A percentile compares a stretch with the other conserved stretches of the same genome.
These are phyloP conservation scores for Pyrgilauda ruficollis DNA, from an alignment of 2,113 vertebrate genomes.

Conservation along the genomic window DNA sequence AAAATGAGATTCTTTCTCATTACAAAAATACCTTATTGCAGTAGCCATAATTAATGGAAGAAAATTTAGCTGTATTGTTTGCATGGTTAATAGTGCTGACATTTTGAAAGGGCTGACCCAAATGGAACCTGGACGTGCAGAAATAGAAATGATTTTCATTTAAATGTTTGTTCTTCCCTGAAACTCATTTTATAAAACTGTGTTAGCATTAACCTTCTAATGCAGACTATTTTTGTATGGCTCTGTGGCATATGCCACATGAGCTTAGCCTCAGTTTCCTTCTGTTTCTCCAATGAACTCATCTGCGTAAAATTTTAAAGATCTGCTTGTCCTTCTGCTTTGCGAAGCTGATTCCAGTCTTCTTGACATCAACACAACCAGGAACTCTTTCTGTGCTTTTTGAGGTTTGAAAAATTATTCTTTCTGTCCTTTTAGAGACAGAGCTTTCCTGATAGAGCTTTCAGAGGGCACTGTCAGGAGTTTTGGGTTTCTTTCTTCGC, in stretches of 20 bases:
- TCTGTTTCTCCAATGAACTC: background rate
- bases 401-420: background rate
- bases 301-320: background rate
- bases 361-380: background rate
- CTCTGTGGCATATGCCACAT: background rate
- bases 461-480: background rate
- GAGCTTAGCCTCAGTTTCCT: constrained; percentile 27
- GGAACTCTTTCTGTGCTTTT: background rate
- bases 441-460: background rate
- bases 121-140: background rate
- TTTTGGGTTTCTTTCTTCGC: background rate
- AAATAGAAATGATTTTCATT: background rate
- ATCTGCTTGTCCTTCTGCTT: constrained; percentile 24
- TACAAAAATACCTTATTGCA: background rate
- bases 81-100: background rate
- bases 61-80: background rate
- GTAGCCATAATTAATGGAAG: background rate
- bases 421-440: background rate
- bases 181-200: background rate
- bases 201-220: background rate
- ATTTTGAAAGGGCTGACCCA: background rate
- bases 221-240: background rate
- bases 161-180: background rate
- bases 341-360: background rate
- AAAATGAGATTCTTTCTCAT: background rate